A percentile compares a stretch with the other conserved stretches of the same genome.
Conservation (phyloP, 2,797 vertebrate genomes). For the Gymnopithys bicolor region DNA sequence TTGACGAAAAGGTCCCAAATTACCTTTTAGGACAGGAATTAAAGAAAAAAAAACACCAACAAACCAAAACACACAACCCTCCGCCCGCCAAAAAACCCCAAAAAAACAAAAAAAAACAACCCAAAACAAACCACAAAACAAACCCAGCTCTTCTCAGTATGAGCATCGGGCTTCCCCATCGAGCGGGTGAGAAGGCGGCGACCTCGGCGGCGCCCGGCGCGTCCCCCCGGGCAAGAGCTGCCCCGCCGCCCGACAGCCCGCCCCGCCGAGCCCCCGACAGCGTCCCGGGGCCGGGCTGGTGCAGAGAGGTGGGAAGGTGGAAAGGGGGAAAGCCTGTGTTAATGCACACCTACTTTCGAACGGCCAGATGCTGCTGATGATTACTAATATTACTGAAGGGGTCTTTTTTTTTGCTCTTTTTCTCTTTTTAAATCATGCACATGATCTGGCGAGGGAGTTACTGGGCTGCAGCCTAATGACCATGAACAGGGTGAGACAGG, state of each 20-base stretch:
- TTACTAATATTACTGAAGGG: neutral
- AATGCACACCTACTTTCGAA: neutral
- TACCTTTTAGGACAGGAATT: neutral
- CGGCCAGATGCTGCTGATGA: neutral
- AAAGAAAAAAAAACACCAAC: neutral
- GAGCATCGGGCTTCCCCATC: neutral
- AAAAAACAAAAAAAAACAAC: neutral
- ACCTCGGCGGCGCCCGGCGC: neutral
- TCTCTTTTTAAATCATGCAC: neutral
- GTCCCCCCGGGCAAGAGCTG: neutral
- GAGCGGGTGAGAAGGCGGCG: neutral
- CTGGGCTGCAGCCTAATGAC: constrained; percentile 28
- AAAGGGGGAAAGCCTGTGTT: neutral
- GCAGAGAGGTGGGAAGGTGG: neutral
- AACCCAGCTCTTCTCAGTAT: neutral
- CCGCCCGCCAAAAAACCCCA: no score
- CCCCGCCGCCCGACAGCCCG: neutral
- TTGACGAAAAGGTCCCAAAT: neutral
- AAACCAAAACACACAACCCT: no score
- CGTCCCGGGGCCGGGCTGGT: neutral
- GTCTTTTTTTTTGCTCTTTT: neutral
- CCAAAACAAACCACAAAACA: no score
- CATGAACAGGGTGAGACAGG: neutral
- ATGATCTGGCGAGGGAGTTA: neutral
- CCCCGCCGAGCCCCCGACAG: neutral